phyloP scores from a whole-genome alignment of 2,113 vertebrate species.

The Mastomys coucha region DNA sequence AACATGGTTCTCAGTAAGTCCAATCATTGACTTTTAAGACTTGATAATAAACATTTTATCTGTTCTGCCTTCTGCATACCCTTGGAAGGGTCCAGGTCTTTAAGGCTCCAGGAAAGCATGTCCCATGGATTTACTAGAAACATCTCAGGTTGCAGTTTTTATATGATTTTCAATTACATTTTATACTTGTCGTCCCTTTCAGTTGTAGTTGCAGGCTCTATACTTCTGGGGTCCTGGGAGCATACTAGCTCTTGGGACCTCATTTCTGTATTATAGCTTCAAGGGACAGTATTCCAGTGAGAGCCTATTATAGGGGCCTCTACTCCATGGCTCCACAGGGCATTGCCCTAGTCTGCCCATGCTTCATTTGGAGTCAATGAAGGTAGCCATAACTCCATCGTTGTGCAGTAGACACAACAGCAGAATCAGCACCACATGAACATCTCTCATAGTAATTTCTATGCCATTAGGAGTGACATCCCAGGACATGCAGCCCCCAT shows the following conservation, averaged over 20 bases:
- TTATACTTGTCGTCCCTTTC: neutral
- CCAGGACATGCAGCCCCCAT: neutral
- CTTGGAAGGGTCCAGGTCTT: fast-evolving
- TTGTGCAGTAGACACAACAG: neutral
- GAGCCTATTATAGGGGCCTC: no score
- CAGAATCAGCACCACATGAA: neutral
- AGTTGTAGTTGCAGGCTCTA: neutral
- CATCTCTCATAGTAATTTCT: no score
- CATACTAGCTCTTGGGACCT: neutral
- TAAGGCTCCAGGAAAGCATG: neutral
- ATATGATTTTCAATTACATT: neutral
- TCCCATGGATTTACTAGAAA: neutral
- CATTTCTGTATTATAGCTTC: neutral
- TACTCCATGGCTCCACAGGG: neutral
- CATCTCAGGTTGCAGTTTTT: neutral
- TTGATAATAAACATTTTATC: neutral
- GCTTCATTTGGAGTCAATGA: neutral
- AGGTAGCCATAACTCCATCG: neutral
- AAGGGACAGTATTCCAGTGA: neutral
- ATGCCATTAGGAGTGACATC: neutral
- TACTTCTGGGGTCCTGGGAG: neutral
- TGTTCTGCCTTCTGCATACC: neutral
- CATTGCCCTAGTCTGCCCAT: neutral
- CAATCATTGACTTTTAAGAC: neutral
- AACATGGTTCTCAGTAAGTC: neutral